Evolutionary conservation across 2,888 invertebrate species (phyloP), one percentile per base, ranked within the genome.

Genomic region (Parochlus steinenii): DNA sequence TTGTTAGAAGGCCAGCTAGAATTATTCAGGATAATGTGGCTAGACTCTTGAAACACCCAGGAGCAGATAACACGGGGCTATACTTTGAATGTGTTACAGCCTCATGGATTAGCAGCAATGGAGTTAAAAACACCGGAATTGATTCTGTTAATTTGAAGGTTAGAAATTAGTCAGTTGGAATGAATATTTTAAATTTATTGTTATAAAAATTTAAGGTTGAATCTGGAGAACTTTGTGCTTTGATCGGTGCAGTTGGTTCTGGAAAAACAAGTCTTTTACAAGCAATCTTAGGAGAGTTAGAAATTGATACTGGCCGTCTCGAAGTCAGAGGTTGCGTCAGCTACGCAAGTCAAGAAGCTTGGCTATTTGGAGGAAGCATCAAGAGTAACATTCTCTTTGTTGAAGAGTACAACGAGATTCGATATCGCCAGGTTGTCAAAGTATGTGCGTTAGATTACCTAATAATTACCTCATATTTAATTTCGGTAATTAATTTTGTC

Each of bases 351-450:
- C 86, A 87, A 49, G 75, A 86, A 45, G 74, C 89, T 1, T 90
- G 89, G 87, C 60, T 80, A 6, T 79, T 79, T 46, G 69, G 56
- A 60, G 71, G 76, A 17, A 80, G 82, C 40, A 76, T 97, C 0
- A 66, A 85, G 7, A 89, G 93, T 49, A 97, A 97, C 55, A 87
- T 97, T 43, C 56, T 90, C 2, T 95, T 97, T 56, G 93, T 92
- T 0, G 70, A 62, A 41, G 55, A 58, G 68, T 48, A 63, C 69
- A 41, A 77, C 71, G 72, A 76, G 31, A 50, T 58, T 5, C 51
- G 60, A 5, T 58, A 58, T 39, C 49, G 52, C 8, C 59, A 59
- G 32, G 67, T 74, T 0, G 54, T 71, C 1, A 61, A 62, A 39
- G 69, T 64, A 0, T 75, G 74, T n/a, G n/a, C n/a, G n/a, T n/a